Evolutionary conservation across 2,888 invertebrate species (phyloP).

Genomic region (Trachelus stipa): DNA sequence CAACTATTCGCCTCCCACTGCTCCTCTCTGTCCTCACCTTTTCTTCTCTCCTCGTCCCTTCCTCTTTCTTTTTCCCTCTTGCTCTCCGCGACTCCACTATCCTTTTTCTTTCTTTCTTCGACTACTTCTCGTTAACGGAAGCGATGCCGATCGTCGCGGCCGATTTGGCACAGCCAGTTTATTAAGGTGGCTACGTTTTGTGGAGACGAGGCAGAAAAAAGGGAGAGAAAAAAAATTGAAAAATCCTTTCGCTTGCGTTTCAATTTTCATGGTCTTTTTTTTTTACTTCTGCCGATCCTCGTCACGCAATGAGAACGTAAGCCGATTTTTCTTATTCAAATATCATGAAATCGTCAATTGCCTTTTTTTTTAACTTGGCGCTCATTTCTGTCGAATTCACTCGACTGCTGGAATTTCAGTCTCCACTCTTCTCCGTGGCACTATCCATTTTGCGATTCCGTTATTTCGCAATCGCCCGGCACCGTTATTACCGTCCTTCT

Average conservation of each 20-base stretch:
- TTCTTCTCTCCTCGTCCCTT: background rate
- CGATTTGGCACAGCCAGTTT: conserved; percentile 14
- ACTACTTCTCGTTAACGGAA: conserved; percentile 18
- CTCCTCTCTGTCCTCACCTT: background rate
- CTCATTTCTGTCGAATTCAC: background rate
- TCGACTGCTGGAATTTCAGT: background rate
- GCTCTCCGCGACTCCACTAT: background rate
- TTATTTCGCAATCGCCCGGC: background rate
- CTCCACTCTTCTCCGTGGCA: background rate
- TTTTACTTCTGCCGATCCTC: background rate
- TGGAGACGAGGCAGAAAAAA: background rate
- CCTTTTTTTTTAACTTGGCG: background rate
- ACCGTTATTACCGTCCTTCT: background rate
- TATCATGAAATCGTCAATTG: background rate
- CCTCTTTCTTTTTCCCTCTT: conserved; percentile 18
- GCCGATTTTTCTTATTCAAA: background rate
- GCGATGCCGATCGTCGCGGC: conserved; percentile 23
- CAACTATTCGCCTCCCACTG: conserved; percentile 3
- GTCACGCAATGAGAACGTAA: background rate
- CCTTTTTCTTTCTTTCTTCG: background rate
- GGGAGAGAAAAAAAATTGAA: background rate
- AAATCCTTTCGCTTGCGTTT: background rate
- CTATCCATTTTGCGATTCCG: background rate
- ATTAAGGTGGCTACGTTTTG: background rate
- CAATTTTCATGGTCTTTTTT: background rate